Base-by-base conservation (phyloP, 2,113 vertebrate species). In the Cichladusa arquata region DNA sequence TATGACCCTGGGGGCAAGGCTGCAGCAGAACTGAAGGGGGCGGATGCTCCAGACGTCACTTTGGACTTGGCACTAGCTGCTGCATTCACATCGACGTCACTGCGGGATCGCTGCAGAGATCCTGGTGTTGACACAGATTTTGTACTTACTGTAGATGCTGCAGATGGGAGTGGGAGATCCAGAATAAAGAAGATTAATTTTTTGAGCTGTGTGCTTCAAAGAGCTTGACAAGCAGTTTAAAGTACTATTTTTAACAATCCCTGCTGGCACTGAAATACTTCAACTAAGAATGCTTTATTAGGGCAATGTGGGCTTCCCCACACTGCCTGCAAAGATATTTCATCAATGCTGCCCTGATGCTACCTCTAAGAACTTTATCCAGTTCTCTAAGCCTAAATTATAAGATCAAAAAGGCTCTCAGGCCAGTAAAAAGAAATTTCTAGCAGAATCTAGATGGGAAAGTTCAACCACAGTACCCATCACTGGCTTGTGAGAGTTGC, bases 1-100 rank as follows among this genome's bases (percentile, higher is more conserved):
- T 99, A 99, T n/a, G 99, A 99, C 62, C 99, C 99, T 5, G 99
- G 99, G 56, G 99, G 99, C 60, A 99, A 98, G 70, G 99, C 98
- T 4, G 99, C 98, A 4, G 99, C 99, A 6, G 98, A 98, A 97
- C 99, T 98, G 98, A 99, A 99, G 29, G 99, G 98, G 1, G 98
- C 97, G 22, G 98, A 82, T 24, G 99, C 76, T 42, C 98, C 98
- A 36, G 98, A 98, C 76, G 98, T 97, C 94, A 99, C 98, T 92
- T 99, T 99, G 23, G 99, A 99, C 97, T 99, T 99, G 98, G 99
- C 98, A 90, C 96, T 99, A 97, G 99, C 98, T 70, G 99, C 99
- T 23, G 99, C 99, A 14, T 99, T 99, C 74, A 99, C 99, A 4
- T 99, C 99, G 19, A 99, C 98, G 94, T 99, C 99, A 33, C 99